Evolutionary conservation across 2,113 vertebrate species (phyloP), one percentile per base, ranked within the genome.

Genomic region (Phyllostomus hastatus): DNA sequence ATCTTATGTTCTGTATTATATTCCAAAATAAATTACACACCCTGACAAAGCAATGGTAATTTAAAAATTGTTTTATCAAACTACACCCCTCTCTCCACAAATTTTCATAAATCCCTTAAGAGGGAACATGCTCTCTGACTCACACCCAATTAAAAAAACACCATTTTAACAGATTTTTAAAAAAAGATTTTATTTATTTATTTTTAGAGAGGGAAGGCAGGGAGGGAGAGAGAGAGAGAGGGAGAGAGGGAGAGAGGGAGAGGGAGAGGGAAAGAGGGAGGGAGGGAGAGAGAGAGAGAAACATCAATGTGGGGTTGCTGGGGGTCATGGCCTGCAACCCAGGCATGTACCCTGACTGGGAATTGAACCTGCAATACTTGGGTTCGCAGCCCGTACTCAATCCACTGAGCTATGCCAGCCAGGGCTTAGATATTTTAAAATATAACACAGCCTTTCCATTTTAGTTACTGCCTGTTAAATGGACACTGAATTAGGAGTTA

Each of bases 1-100:
- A 90, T 41, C 31, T 41, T 70, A 91, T 66, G 12, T 33, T 43
- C 3, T 24, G 48, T 41, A 66, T 72, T 94, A 91, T 79, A 79
- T 92, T 92, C 33, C 20, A 88, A 92, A 92, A 92, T 88, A 75
- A 82, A 83, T 92, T 78, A 66, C 2, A 91, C 7, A 83, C 43
- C 69, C 22, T 46, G 38, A 80, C 46, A 85, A 61, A 78, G 31
- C 78, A 82, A 76, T 38, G 20, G 19, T 31, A 69, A 69, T 59
- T 90, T 33, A 50, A 81, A 67, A 81, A 81, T 17, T 64, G 33
- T 66, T 79, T 86, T 86, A 43, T 73, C 61, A 79, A 76, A 85
- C 50, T 61, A 85, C 2, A 88, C 22, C 28, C 22, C 33, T 33
- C 9, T 79, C 38, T 6, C 41, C 4, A 7, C 8, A 24, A 94